A percentile compares a stretch with the other conserved stretches of the same genome.
phyloP scores from a whole-genome alignment of 2,888 invertebrate species.

The Drosophila ezoana region DNA sequence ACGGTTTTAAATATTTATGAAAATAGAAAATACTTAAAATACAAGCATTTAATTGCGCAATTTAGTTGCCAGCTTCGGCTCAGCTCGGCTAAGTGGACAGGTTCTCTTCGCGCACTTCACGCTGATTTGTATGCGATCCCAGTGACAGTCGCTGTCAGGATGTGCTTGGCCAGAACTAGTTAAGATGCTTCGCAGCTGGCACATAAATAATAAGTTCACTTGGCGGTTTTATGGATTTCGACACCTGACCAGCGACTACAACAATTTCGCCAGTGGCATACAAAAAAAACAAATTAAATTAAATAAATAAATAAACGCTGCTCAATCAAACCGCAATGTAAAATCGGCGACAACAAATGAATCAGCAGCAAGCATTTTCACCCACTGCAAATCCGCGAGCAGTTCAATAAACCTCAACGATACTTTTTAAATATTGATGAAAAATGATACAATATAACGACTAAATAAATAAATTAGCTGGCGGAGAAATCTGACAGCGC shows the following conservation, averaged over 20 bases:
- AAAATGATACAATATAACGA: conserved; percentile 64
- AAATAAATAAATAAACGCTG: conserved; percentile 19
- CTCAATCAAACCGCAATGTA: conserved; percentile 36
- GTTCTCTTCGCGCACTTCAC: conserved; percentile 25
- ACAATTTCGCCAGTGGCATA: conserved; percentile 72
- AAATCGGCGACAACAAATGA: conserved; percentile 22
- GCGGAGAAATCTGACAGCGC: conserved; percentile 41
- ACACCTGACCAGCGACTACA: conserved; percentile 27
- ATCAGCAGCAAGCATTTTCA: conserved; percentile 59
- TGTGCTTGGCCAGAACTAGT: conserved; percentile 42
- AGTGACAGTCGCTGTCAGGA: conserved; percentile 51
- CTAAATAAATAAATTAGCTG: conserved; percentile 65
- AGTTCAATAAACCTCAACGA: conserved; percentile 69
- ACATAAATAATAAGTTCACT: conserved; percentile 66
- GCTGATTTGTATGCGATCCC: conserved; percentile 58
- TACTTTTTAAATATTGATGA: conserved; percentile 41
- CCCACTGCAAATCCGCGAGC: conserved; percentile 64
- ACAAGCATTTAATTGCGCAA: conserved; percentile 50
- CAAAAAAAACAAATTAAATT: conserved; percentile 39
- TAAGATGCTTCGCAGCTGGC: conserved; percentile 47
- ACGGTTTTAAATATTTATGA: conserved; percentile 47
- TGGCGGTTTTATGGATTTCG: conserved; percentile 47
- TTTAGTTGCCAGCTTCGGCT: conserved; percentile 33
- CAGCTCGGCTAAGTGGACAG: conserved; percentile 46
- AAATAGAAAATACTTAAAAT: conserved; percentile 31